phyloP scores from a whole-genome alignment of 2,888 invertebrate species.

The Melanophora roralis region DNA sequence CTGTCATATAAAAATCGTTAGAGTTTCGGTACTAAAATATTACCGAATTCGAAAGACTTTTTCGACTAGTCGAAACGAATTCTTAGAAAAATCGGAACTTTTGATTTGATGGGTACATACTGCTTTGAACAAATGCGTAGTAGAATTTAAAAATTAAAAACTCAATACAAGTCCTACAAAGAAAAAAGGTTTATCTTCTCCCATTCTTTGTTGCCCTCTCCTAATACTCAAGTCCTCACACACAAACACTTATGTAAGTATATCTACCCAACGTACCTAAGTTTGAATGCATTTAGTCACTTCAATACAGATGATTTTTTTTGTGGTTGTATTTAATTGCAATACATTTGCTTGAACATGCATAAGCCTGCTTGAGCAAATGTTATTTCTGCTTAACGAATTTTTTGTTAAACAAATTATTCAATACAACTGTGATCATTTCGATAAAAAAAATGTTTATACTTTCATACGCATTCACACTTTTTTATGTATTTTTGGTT shows the following conservation, averaged over 20 bases:
- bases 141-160: too few species aligned
- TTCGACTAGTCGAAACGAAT: too few species aligned
- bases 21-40: too few species aligned
- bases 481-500: background rate
- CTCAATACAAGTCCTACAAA: too few species aligned
- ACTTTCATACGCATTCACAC: background rate
- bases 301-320: slow-evolving; percentile 1
- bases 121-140: too few species aligned
- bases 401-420: slow-evolving; percentile 52
- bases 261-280: too few species aligned
- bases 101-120: too few species aligned
- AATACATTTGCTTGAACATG: background rate
- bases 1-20: too few species aligned
- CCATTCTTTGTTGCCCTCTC: too few species aligned
- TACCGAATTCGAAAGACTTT: too few species aligned
- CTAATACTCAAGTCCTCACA: background rate
- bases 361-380: background rate
- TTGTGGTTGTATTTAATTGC: slow-evolving; percentile 61
- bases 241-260: background rate
- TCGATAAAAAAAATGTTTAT: slow-evolving; percentile 26
- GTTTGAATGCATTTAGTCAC: slow-evolving; percentile 13
- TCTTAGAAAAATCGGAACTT: too few species aligned
- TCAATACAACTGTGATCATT: slow-evolving; percentile 48
- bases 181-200: too few species aligned
- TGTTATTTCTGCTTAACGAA: slow-evolving; percentile 17